A percentile compares a stretch with the other conserved stretches of the same genome.
Conservation (phyloP, 2,113 vertebrate genomes). For the Platycercus adscitus region DNA sequence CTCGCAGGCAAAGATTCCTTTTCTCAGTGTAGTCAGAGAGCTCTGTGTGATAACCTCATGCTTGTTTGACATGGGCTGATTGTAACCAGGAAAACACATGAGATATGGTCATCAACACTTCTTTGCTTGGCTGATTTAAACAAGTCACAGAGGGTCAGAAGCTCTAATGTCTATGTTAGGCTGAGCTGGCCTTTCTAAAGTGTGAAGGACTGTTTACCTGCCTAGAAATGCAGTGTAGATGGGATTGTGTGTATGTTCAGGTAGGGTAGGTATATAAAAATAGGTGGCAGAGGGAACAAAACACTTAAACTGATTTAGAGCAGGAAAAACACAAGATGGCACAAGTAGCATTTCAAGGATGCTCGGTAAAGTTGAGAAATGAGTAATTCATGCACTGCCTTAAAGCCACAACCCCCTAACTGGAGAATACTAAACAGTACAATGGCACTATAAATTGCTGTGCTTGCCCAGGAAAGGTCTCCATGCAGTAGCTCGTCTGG, state of each 20-base stretch:
- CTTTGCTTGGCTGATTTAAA: not conserved
- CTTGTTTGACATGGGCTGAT: not conserved
- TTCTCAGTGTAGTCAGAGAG: not conserved
- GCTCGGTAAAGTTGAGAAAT: slow-evolving; percentile 22
- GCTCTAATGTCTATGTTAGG: not conserved
- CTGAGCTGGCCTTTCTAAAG: not conserved
- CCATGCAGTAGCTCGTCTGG: not conserved
- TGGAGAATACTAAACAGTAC: not conserved
- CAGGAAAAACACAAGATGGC: slow-evolving; percentile 68
- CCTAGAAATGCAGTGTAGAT: not conserved
- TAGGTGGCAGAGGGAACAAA: slow-evolving; percentile 45
- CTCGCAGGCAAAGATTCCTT: not conserved
- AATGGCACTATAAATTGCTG: not conserved
- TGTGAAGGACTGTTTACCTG: not conserved
- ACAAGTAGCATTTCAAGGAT: slow-evolving; percentile 68
- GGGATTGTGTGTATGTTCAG: not conserved
- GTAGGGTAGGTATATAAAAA: not conserved
- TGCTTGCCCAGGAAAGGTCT: not conserved
- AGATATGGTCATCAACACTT: not conserved
- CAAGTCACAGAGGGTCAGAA: not conserved
- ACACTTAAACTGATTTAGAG: slow-evolving; percentile 63
- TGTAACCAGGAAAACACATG: not conserved
- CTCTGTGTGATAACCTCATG: not conserved
- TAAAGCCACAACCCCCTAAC: slow-evolving; percentile 21
- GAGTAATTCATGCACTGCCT: slow-evolving; percentile 8